These are phyloP conservation scores for Trissolcus japonicus DNA, from an alignment of 2,888 invertebrate genomes.

Conservation along the genomic window DNA sequence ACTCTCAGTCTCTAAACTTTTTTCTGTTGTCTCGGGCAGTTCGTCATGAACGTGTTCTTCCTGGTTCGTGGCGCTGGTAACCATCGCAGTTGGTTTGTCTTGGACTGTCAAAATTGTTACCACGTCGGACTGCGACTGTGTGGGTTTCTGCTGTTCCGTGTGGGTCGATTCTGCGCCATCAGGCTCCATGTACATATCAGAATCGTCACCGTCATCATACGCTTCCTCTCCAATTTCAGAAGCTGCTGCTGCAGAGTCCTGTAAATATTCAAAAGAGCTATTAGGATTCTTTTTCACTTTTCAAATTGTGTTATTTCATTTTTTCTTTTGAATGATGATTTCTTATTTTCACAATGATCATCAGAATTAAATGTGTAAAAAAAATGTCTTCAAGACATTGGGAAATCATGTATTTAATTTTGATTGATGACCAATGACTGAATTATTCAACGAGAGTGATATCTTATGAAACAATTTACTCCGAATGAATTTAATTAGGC, in stretches of 20 bases:
- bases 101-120: conserved; percentile 43
- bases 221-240: conserved; percentile 66
- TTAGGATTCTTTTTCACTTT: no score
- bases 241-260: conserved; percentile 72
- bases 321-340: no score
- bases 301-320: no score
- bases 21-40: conserved; percentile 61
- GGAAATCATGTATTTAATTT: no score
- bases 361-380: no score
- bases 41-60: conserved; percentile 47
- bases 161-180: conserved; percentile 65
- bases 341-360: no score
- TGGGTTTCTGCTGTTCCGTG: conserved; percentile 41
- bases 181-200: conserved; percentile 77
- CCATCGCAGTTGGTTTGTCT: conserved; percentile 38
- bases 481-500: no score
- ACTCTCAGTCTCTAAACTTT: conserved; percentile 79
- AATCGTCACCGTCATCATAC: conserved; percentile 76
- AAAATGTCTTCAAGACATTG: no score
- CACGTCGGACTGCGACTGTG: conserved; percentile 14
- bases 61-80: conserved; percentile 27
- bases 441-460: no score
- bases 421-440: no score
- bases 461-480: no score
- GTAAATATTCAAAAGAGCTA: conserved; percentile 34